These are phyloP conservation scores for Idaea straminata DNA, from an alignment of 2,888 invertebrate species.

Conservation along the genomic window DNA sequence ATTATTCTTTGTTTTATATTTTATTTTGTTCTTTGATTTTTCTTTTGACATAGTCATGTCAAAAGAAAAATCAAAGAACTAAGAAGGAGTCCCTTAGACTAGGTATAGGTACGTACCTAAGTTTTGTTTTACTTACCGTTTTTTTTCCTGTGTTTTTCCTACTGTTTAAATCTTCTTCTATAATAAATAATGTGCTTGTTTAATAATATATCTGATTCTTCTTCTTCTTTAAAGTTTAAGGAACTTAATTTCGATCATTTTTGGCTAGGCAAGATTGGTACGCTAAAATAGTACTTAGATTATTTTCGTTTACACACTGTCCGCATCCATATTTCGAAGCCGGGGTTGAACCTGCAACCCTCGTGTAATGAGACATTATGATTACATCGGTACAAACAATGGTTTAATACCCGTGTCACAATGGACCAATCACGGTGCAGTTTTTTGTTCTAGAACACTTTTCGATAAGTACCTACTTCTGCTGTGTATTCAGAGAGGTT, in stretches of 20 bases:
- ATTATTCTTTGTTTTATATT: too few species aligned
- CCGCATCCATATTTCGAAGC: constrained; percentile 37
- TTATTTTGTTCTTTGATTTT: too few species aligned
- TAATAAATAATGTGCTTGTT: neutral
- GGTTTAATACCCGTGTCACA: constrained; percentile 70
- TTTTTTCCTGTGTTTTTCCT: neutral
- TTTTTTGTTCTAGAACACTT: constrained; percentile 30
- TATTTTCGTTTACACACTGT: constrained; percentile 14
- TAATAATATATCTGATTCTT: neutral
- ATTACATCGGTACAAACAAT: constrained; percentile 73
- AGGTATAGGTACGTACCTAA: neutral
- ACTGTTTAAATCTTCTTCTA: too few species aligned
- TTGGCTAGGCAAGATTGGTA: neutral
- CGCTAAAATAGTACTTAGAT: neutral
- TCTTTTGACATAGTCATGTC: too few species aligned
- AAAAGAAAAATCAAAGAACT: too few species aligned
- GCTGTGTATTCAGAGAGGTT: too few species aligned
- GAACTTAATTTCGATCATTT: neutral
- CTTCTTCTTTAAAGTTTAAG: neutral
- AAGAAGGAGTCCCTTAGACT: too few species aligned
- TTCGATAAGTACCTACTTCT: neutral
- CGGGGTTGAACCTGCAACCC: constrained; percentile 30
- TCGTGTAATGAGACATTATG: constrained; percentile 66
- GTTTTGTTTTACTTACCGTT: neutral
- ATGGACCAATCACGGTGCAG: constrained; percentile 66